These are phyloP conservation scores for Syngnathus typhle DNA, from an alignment of 2,113 vertebrate species.

Conservation along the genomic window DNA sequence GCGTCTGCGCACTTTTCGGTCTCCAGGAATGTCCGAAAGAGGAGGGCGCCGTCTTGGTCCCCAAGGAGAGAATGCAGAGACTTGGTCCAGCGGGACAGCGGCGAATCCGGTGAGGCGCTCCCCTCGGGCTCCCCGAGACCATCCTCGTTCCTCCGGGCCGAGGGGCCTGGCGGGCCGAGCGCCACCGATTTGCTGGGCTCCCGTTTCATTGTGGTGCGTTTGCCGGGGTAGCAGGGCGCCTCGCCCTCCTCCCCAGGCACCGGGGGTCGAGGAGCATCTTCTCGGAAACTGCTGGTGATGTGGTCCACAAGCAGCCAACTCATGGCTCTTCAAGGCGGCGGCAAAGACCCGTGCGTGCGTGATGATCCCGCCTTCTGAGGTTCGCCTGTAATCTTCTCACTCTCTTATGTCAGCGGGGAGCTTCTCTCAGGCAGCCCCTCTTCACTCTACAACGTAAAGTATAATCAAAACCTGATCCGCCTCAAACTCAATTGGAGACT, in stretches of 20 bases:
- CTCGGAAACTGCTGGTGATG: conserved; percentile 87
- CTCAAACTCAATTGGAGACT: conserved; percentile 84
- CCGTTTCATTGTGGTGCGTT: conserved; percentile 71
- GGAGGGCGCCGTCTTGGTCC: conserved; percentile 93
- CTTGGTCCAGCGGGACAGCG: conserved; percentile 90
- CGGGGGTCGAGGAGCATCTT: conserved; percentile 94
- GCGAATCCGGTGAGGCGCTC: conserved; percentile 90
- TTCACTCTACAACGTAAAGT: conserved; percentile 85
- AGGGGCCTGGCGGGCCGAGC: conserved; percentile 68
- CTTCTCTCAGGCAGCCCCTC: conserved; percentile 77
- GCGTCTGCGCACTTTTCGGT: conserved; percentile 91
- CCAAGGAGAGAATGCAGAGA: conserved; percentile 91
- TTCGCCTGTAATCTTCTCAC: conserved; percentile 78
- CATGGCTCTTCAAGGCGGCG: conserved; percentile 77
- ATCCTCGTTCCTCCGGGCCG: conserved; percentile 85
- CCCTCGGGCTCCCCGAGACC: conserved; percentile 94
- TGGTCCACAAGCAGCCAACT: conserved; percentile 85
- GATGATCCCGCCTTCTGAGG: conserved; percentile 62
- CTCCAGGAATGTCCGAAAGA: conserved; percentile 93
- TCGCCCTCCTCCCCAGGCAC: conserved; percentile 97
- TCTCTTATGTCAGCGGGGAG: conserved; percentile 93
- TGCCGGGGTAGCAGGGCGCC: conserved; percentile 74
- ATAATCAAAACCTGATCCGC: conserved; percentile 96
- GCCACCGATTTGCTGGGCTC: conserved; percentile 65
- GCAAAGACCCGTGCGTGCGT: conserved; percentile 34